Conservation (phyloP, 2,113 vertebrate genomes). For the Candoia aspera region DNA sequence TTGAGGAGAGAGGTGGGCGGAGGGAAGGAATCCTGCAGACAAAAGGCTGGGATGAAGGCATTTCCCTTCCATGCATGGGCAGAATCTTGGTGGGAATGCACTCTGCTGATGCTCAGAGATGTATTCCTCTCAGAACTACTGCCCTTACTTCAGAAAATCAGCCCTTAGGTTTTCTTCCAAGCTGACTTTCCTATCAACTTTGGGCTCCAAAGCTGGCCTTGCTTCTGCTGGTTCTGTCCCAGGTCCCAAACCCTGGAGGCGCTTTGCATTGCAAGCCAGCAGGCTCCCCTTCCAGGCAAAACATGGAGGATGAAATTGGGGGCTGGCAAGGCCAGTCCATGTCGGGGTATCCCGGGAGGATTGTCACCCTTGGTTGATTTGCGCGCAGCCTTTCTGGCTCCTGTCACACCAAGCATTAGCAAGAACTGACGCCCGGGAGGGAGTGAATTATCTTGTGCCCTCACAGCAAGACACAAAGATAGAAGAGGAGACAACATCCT, state of each 20-base stretch:
- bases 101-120: not conserved
- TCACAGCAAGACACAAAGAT: too few species aligned
- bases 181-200: not conserved
- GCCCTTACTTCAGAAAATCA: too few species aligned
- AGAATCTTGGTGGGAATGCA: not conserved
- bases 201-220: not conserved
- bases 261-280: too few species aligned
- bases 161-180: not conserved
- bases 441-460: too few species aligned
- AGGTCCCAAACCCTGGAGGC: too few species aligned
- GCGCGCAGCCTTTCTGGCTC: not conserved
- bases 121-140: too few species aligned
- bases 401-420: too few species aligned
- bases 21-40: not conserved
- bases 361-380: not conserved
- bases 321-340: not conserved
- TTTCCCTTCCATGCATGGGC: not conserved
- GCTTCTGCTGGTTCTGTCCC: not conserved
- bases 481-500: too few species aligned
- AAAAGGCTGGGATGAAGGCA: not conserved
- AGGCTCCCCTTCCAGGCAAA: too few species aligned
- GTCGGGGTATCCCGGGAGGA: too few species aligned
- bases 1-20: not conserved
- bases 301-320: too few species aligned
- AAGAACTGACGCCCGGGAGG: too few species aligned